A percentile compares a stretch with the other conserved stretches of the same genome.
phyloP scores from a whole-genome alignment of 53 echinoderm and acorn worm genomes.

The Hippasteria phrygiana region DNA sequence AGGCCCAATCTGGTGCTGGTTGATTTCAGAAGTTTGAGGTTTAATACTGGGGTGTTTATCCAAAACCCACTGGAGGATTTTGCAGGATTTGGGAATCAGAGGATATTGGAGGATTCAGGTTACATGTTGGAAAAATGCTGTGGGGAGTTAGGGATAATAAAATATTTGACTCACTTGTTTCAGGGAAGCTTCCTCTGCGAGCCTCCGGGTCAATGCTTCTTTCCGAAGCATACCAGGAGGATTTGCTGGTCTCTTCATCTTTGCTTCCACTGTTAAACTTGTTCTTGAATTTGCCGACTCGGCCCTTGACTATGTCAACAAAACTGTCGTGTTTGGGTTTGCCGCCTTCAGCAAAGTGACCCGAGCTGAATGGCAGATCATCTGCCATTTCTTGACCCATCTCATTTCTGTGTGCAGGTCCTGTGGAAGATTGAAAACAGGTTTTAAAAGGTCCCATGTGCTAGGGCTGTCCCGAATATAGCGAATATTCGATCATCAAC shows the following conservation, averaged over 20 bases:
- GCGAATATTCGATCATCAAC: too few relatives aligned
- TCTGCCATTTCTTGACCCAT: not conserved
- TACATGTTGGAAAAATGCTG: too few relatives aligned
- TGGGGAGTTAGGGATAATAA: too few relatives aligned
- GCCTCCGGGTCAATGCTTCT: not conserved
- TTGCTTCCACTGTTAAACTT: not conserved
- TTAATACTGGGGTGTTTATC: too few relatives aligned
- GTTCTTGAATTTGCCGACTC: slow-evolving; percentile 6
- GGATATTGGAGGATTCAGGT: too few relatives aligned
- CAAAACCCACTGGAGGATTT: too few relatives aligned
- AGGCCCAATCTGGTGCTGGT: too few relatives aligned
- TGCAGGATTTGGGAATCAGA: too few relatives aligned
- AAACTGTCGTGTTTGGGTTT: slow-evolving; percentile 36
- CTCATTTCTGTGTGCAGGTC: not conserved
- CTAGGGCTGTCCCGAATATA: not conserved
- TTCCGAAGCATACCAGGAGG: not conserved
- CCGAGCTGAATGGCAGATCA: not conserved
- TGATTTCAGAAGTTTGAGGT: too few relatives aligned
- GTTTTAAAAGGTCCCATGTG: not conserved
- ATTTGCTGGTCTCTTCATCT: not conserved
- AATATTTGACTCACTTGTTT: slow-evolving; percentile 18
- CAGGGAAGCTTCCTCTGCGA: not conserved
- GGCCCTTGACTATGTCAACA: slow-evolving; percentile 2
- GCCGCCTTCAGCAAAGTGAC: not conserved
- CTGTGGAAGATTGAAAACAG: not conserved